Conservation (phyloP, 2,113 vertebrate species). For the Sylvietta virens region DNA sequence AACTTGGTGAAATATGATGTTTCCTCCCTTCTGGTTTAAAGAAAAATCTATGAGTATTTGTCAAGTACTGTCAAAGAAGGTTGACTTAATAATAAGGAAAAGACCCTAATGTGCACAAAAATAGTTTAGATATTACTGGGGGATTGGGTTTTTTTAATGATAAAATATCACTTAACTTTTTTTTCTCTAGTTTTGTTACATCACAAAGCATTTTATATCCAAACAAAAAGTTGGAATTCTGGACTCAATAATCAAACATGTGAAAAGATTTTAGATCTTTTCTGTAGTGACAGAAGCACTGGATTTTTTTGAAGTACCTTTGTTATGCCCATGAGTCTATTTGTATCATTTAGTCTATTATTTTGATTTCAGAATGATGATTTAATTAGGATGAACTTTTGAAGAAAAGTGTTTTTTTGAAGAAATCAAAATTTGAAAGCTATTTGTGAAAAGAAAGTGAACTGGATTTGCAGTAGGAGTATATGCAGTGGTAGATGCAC, state of each 20-base stretch:
- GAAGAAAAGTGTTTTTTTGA: too few relatives aligned
- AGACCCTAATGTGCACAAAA: background rate
- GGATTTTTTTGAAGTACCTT: background rate
- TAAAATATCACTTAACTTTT: background rate
- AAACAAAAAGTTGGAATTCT: background rate
- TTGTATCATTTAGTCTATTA: background rate
- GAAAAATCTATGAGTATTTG: background rate
- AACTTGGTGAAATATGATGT: background rate
- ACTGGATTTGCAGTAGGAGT: background rate
- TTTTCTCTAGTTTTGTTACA: background rate
- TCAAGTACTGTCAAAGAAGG: background rate
- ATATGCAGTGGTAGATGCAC: background rate
- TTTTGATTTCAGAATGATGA: background rate
- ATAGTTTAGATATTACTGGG: background rate
- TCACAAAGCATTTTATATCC: background rate
- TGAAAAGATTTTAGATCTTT: background rate
- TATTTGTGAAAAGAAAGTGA: background rate
- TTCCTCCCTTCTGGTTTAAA: background rate
- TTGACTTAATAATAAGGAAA: background rate
- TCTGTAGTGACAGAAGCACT: background rate
- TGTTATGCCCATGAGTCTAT: background rate
- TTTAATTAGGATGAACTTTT: background rate
- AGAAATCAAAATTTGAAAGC: background rate
- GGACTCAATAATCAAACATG: background rate
- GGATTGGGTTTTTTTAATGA: fast-evolving